These are phyloP conservation scores for Amazona finschi DNA, from an alignment of 2,797 vertebrate species.

Conservation along the genomic window DNA sequence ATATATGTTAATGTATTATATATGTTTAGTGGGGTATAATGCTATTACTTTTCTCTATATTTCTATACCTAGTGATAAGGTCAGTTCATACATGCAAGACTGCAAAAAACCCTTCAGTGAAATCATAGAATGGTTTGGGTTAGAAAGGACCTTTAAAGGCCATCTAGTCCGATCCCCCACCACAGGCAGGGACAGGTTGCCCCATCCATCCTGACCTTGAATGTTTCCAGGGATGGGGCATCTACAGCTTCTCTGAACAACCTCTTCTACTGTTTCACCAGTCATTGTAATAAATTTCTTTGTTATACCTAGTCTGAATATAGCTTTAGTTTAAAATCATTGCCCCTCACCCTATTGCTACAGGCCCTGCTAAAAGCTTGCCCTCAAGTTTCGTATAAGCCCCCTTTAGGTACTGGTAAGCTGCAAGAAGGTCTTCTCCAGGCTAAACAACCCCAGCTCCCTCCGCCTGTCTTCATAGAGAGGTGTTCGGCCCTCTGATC, in stretches of 20 bases:
- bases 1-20: neutral
- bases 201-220: neutral
- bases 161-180: neutral
- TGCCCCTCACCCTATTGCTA: neutral
- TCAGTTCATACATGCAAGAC: neutral
- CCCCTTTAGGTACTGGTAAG: accelerated
- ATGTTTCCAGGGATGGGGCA: neutral
- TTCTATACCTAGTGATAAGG: neutral
- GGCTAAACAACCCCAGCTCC: neutral
- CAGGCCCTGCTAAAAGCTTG: neutral
- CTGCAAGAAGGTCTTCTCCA: accelerated
- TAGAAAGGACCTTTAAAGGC: neutral
- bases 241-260: neutral
- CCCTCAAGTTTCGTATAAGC: neutral
- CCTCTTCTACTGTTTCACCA: neutral
- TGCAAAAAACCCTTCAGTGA: neutral
- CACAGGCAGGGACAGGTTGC: neutral
- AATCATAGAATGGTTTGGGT: neutral
- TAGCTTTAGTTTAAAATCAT: neutral
- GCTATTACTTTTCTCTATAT: neutral
- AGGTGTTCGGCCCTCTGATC: neutral
- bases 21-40: neutral
- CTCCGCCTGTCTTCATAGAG: neutral
- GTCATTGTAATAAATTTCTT: neutral
- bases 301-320: neutral